phyloP scores from a whole-genome alignment of 2,113 vertebrate genomes.

The Micronisus gabar region DNA sequence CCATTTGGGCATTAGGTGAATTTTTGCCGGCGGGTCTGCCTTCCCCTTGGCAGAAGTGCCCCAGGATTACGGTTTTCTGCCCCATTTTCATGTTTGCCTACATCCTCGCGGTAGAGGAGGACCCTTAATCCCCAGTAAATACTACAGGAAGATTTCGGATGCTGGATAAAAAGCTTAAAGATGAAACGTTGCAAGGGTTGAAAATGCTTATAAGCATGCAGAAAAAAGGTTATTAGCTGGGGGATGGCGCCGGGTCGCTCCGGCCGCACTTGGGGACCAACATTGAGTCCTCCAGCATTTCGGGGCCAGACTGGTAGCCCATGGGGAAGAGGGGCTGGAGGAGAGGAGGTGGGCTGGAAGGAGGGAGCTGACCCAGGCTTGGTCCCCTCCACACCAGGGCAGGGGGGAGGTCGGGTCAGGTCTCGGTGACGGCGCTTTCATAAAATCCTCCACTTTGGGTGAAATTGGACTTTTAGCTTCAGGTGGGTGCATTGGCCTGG shows the following conservation, averaged over 20 bases:
- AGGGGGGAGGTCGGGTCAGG: accelerated
- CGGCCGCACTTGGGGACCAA: accelerated
- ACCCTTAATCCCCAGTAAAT: slow-evolving; percentile 33
- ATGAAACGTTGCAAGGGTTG: neutral
- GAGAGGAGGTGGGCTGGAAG: neutral
- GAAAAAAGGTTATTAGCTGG: neutral
- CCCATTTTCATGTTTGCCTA: neutral
- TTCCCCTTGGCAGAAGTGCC: neutral
- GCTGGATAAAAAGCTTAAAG: slow-evolving; percentile 48
- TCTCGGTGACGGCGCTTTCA: accelerated
- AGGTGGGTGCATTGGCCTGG: neutral
- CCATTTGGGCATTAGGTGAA: accelerated
- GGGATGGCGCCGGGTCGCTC: accelerated
- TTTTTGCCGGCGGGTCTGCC: accelerated
- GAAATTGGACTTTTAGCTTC: neutral
- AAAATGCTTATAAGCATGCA: neutral
- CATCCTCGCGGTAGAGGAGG: neutral
- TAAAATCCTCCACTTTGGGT: neutral
- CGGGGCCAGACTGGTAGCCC: neutral
- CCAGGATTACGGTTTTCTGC: neutral
- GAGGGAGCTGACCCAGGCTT: no score
- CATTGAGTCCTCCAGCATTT: accelerated
- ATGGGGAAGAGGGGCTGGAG: neutral
- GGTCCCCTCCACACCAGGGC: neutral
- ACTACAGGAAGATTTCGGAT: slow-evolving; percentile 27